Evolutionary conservation across 1,140 invertebrate genomes (phyloP).

Genomic region (Papilio polytes): DNA sequence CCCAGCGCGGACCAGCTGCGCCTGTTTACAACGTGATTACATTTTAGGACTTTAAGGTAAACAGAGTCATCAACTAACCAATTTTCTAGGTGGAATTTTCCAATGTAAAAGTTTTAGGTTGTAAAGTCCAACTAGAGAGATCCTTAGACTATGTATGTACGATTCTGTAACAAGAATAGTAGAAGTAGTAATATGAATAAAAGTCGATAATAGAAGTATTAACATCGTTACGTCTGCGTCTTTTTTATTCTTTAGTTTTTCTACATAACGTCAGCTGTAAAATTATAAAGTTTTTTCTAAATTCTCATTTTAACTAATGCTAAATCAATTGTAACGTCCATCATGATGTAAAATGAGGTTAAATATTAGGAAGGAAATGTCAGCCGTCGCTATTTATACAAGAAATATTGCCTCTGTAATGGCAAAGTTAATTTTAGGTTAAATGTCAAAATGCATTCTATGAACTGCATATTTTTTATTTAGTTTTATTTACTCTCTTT

Average conservation of each 20-base stretch:
- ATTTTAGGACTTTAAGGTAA: constrained; percentile 17
- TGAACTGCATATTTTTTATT: background rate
- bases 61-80: background rate
- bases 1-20: constrained; percentile 33
- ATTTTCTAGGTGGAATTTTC: background rate
- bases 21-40: constrained; percentile 12
- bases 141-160: too few species aligned
- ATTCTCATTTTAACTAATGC: background rate
- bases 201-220: too few species aligned
- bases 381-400: constrained; percentile 7
- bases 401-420: background rate
- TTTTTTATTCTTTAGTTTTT: too few species aligned
- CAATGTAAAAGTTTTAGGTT: background rate
- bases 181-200: too few species aligned
- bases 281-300: too few species aligned
- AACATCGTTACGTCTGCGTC: too few species aligned
- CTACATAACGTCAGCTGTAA: too few species aligned
- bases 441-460: constrained; percentile 1
- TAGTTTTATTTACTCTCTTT: background rate
- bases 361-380: constrained; percentile 23
- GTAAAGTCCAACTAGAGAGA: background rate
- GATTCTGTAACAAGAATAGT: too few species aligned
- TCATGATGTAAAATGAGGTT: background rate
- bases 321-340: constrained; percentile 4
- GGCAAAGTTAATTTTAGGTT: background rate